Conservation (phyloP, 2,113 vertebrate genomes). For the Plecturocebus donacophilus region DNA sequence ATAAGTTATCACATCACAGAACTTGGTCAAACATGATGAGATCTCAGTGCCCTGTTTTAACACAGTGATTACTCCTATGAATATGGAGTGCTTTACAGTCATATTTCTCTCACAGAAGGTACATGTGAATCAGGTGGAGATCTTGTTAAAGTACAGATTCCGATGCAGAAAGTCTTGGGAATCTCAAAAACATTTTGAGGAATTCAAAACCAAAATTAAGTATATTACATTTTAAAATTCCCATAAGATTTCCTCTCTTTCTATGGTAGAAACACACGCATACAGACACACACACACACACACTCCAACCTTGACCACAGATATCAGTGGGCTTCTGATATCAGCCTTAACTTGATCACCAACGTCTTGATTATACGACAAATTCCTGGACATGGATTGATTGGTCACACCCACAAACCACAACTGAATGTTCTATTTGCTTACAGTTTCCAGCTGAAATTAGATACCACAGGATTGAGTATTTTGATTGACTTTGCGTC, state of each 20-base stretch:
- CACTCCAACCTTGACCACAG: neutral
- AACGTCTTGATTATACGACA: slow-evolving; percentile 43
- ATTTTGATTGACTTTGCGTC: slow-evolving; percentile 64
- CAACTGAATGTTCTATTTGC: slow-evolving; percentile 53
- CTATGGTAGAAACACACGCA: neutral
- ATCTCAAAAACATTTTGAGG: slow-evolving; percentile 23
- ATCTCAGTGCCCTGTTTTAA: neutral
- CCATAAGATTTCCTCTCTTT: neutral
- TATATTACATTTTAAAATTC: neutral
- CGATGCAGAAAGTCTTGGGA: neutral
- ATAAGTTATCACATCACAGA: neutral
- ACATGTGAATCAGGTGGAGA: neutral
- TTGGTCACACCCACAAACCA: slow-evolving; percentile 46
- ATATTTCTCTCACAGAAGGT: neutral
- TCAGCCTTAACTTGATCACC: slow-evolving; percentile 2
- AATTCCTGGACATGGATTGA: slow-evolving; percentile 45
- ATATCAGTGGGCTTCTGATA: neutral
- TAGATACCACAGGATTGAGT: slow-evolving; percentile 19
- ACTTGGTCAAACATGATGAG: neutral
- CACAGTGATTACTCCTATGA: neutral
- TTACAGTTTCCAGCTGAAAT: slow-evolving; percentile 55
- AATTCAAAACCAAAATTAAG: slow-evolving; percentile 26
- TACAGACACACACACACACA: neutral
- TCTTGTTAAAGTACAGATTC: neutral
- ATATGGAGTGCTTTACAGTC: neutral